Percentiles rank a stretch among this genome's conserved stretches.
Evolutionary conservation across 2,888 invertebrate genomes (phyloP).

Genomic region (Achlya flavicornis): DNA sequence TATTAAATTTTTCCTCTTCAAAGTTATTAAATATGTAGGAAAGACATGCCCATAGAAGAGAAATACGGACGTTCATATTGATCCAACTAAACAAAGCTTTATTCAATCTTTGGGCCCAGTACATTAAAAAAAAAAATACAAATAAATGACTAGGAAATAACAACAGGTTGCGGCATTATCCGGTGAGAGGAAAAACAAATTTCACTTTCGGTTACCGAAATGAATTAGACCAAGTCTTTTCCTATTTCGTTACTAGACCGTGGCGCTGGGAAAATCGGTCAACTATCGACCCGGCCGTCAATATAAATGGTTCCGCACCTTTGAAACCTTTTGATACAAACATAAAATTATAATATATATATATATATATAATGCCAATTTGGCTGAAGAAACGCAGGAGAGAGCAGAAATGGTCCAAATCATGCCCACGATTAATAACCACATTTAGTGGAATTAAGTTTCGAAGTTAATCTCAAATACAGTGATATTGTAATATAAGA

Average conservation of each 20-base stretch:
- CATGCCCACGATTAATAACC: too few species aligned
- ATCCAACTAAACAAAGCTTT: neutral
- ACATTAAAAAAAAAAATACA: constrained; percentile 28
- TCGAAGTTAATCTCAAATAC: too few species aligned
- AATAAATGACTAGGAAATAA: constrained; percentile 39
- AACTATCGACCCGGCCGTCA: constrained; percentile 12
- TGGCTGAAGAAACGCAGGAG: too few species aligned
- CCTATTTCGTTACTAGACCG: constrained; percentile 47
- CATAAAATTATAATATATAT: too few species aligned
- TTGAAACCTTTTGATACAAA: neutral
- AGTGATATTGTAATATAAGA: too few species aligned
- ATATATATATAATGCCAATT: neutral
- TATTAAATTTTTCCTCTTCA: too few species aligned
- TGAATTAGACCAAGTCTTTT: constrained; percentile 22
- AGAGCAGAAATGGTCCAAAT: too few species aligned
- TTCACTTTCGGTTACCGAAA: constrained; percentile 21
- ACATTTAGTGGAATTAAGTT: too few species aligned
- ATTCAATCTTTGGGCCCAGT: constrained; percentile 23
- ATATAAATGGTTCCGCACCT: neutral
- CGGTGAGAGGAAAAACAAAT: constrained; percentile 29
- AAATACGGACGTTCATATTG: neutral
- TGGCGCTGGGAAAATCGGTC: constrained; percentile 44
- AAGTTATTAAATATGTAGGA: too few species aligned
- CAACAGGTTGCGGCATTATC: constrained; percentile 38
- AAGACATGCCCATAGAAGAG: too few species aligned